Percentiles rank a stretch among this genome's conserved stretches.
Evolutionary conservation across 2,888 invertebrate species (phyloP).

Genomic region (Drosophila ezoana): DNA sequence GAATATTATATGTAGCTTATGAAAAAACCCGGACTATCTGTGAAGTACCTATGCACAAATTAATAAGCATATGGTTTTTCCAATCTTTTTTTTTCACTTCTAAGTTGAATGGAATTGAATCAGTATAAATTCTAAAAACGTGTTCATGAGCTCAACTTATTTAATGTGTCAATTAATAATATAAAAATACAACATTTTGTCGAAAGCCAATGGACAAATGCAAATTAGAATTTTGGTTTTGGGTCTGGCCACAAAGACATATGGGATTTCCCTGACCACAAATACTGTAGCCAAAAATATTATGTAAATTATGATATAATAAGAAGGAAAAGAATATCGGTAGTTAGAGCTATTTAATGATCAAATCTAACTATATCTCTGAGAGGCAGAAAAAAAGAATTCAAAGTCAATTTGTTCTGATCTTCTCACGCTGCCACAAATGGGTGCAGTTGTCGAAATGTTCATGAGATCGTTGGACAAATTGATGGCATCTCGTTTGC

Average conservation of each 20-base stretch:
- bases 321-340: background rate
- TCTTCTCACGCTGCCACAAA: constrained; percentile 32
- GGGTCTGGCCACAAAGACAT: background rate
- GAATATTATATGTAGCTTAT: background rate
- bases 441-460: constrained; percentile 23
- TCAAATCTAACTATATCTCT: background rate
- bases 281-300: background rate
- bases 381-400: background rate
- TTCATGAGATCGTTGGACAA: constrained; percentile 61
- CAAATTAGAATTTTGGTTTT: constrained; percentile 13
- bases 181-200: constrained; percentile 1
- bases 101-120: no score
- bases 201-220: constrained; percentile 13
- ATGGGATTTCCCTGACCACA: constrained; percentile 10
- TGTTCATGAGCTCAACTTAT: constrained; percentile 21
- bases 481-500: constrained; percentile 54
- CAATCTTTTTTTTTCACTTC: no score
- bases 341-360: background rate
- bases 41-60: background rate
- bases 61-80: background rate
- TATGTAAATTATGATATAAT: background rate
- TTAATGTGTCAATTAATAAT: constrained; percentile 10
- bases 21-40: background rate
- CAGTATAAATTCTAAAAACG: constrained; percentile 4
- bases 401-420: background rate